Evolutionary conservation across 2,888 invertebrate genomes (phyloP).

Genomic region (Sphaeridia pumilis): DNA sequence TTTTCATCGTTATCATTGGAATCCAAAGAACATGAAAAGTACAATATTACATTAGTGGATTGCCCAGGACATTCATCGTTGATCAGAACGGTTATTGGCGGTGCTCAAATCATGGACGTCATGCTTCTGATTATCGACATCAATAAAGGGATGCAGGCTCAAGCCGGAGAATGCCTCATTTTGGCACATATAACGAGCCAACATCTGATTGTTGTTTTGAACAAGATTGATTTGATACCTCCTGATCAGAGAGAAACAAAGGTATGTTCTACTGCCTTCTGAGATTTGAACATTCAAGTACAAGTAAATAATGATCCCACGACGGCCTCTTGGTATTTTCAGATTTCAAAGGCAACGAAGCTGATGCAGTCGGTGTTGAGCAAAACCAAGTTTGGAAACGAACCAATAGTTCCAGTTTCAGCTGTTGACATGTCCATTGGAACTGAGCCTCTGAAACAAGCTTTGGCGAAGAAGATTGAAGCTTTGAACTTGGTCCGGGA

Average conservation of each 20-base stretch:
- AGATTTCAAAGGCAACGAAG: constrained; percentile 22
- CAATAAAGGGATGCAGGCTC: constrained; percentile 61
- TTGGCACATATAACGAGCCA: constrained; percentile 54
- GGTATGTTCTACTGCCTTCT: too few species aligned
- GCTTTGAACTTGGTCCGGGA: constrained; percentile 29
- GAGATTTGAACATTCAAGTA: too few species aligned
- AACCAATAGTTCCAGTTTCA: constrained; percentile 23
- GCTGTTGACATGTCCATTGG: constrained; percentile 23
- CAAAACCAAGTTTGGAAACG: constrained; percentile 24
- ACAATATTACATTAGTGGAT: constrained; percentile 60
- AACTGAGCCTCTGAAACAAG: constrained; percentile 18
- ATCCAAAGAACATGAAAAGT: constrained; percentile 33
- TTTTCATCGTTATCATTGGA: constrained; percentile 50
- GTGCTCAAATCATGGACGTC: constrained; percentile 60
- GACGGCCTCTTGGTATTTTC: too few species aligned
- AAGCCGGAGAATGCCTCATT: constrained; percentile 63
- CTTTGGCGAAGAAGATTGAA: constrained; percentile 16
- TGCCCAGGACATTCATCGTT: constrained; percentile 67
- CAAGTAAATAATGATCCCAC: too few species aligned
- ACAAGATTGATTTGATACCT: constrained; percentile 54
- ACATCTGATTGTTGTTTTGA: constrained; percentile 54
- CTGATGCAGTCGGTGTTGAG: constrained; percentile 18
- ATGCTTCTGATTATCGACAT: constrained; percentile 58
- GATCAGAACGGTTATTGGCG: constrained; percentile 57
- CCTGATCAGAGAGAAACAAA: constrained; percentile 41